Evolutionary conservation across 2,797 vertebrate genomes (phyloP), one percentile per base, ranked within the genome.

Genomic region (Enteromius fasciolatus): DNA sequence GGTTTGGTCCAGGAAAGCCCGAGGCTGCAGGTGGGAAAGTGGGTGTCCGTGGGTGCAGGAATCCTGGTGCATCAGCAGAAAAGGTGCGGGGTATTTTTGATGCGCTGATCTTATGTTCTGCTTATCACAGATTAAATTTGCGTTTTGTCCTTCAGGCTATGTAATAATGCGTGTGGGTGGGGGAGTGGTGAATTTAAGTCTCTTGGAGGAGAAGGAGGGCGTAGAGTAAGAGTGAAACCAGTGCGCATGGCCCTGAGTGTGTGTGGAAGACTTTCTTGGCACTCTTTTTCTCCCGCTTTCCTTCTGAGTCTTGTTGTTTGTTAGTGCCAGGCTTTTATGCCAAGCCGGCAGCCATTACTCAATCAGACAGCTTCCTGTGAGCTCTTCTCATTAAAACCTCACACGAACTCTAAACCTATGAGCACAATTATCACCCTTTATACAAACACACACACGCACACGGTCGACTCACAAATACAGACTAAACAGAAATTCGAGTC

Each of bases 81-180:
- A 69, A 78, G 75, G 86, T 89, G 86, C 52, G 76, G 90, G 92
- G 92, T 92, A 82, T 83, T 85, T 82, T 67, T 81, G 68, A 93
- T 91, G 91, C 88, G 84, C 88, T 93, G 92, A 94, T 93, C 92
- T 88, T 93, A 92, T 93, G 91, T 78, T 89, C 89, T 92, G 92
- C 90, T 95, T 93, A 94, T 92, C 91, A 91, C 57, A 90, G 91
- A 94, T 94, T 94, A 94, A 92, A 93, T 93, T 92, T 81, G 90
- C 91, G 92, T 88, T 93, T 93, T 91, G 92, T 93, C 92, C 94
- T 94, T 91, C 92, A 92, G 93, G 93, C 92, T 84, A 78, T 88
- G 93, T 94, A 70, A 89, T 90, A 90, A 89, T 78, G 23, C 72
- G 70, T 39, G 52, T 77, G 82, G 76, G 66, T 57, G 28, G 64